Evolutionary conservation across 2,888 invertebrate genomes (phyloP).

Genomic region (Drosophila leonis): DNA sequence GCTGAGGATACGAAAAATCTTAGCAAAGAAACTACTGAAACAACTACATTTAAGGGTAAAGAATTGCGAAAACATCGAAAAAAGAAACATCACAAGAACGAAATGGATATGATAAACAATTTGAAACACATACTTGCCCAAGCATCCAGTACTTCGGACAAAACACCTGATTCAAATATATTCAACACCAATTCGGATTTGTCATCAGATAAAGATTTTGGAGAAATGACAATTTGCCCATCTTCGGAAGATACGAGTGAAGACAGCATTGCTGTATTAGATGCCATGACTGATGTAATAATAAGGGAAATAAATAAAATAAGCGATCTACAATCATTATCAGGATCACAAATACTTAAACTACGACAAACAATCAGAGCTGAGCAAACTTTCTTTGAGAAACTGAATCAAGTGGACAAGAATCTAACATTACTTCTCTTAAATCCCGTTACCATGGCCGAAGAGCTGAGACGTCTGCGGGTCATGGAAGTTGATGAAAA

Average conservation of each 20-base stretch:
- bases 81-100: conserved; percentile 83
- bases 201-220: conserved; percentile 22
- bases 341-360: conserved; percentile 70
- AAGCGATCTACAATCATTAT: conserved; percentile 72
- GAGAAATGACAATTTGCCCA: conserved; percentile 15
- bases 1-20: conserved; percentile 89
- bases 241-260: conserved; percentile 39
- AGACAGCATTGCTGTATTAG: conserved; percentile 49
- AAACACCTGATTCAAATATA: background rate
- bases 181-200: background rate
- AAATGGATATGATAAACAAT: conserved; percentile 85
- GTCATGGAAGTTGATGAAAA: conserved; percentile 49
- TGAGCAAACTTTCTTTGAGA: conserved; percentile 83
- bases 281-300: conserved; percentile 67
- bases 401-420: conserved; percentile 83
- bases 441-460: conserved; percentile 81
- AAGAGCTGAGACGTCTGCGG: conserved; percentile 61
- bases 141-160: conserved; percentile 24
- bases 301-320: conserved; percentile 83
- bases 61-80: conserved; percentile 79
- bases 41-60: conserved; percentile 43
- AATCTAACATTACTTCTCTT: conserved; percentile 82
- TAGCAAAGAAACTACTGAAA: background rate
- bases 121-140: conserved; percentile 80
- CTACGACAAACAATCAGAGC: conserved; percentile 74